Base-by-base conservation (phyloP, 2,888 invertebrate species). In the Cerceris rybyensis region DNA sequence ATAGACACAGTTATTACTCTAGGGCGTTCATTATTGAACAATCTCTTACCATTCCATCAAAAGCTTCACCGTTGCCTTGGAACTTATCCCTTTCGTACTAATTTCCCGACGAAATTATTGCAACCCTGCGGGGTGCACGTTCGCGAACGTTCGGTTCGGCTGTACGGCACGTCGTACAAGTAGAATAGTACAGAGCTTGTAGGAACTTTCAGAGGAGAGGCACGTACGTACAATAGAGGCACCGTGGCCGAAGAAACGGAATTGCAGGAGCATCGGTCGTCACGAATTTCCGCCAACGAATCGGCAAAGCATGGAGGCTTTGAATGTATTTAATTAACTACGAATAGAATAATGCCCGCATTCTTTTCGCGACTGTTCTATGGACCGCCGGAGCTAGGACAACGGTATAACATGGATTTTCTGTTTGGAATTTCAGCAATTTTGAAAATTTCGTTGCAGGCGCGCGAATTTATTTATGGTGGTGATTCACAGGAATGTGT, bases 101-200 rank as follows among this genome's bases (percentile, higher is more conserved):
- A 83, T 82, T 79, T 79, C 70, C 71, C 74, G 70, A 69, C 74
- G 58, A 80, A 81, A 83, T 80, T 83, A 77, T 79, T 79, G 60
- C 65, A 59, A 54, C 42, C 55, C 73, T 58, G 17, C 52, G 70
- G 74, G 64, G 43, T 49, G 39, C 59, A 70, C 59, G 74, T 75
- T 65, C 64, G 43, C 57, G 39, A 54, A 70, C 59, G 74, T 75
- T 65, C 64, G 64, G 50, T 46, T 46, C 50, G 16, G 52, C 58
- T 70, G 70, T 58, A 58, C 54, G 69, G 70, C 70, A 75, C 70
- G 65, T 65, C 70, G 70, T 65, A 54, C 64, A 58, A 64, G 70
- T 43, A 58, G 59, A 8, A 59, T 65, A 28, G 60, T 43, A 52
- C 60, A 41, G 63, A 55, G 70, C 63, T 70, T 55, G 63, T 46